Percentiles rank a stretch among this genome's conserved stretches.
Evolutionary conservation across 2,113 vertebrate genomes (phyloP).

Genomic region (Solea solea): DNA sequence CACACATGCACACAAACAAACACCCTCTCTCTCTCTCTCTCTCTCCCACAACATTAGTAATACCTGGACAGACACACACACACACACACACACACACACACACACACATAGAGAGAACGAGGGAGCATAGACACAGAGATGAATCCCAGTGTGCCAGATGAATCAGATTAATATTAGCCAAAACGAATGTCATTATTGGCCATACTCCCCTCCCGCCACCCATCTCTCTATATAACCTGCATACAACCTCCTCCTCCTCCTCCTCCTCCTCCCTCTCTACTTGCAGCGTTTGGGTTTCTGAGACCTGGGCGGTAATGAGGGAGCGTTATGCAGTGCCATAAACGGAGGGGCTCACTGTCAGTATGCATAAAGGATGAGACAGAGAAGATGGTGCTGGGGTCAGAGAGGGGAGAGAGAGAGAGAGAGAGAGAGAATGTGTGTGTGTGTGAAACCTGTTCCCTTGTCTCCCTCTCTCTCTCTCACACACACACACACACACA

Average conservation of each 20-base stretch:
- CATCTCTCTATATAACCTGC: slow-evolving; percentile 63
- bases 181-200: slow-evolving; percentile 91
- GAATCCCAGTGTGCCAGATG: slow-evolving; percentile 85
- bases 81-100: slow-evolving; percentile 18
- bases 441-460: slow-evolving; percentile 7
- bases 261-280: slow-evolving; percentile 68
- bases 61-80: slow-evolving; percentile 11
- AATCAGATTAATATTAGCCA: slow-evolving; percentile 94
- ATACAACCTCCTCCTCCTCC: background rate
- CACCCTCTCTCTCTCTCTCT: slow-evolving; percentile 4
- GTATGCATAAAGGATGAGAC: slow-evolving; percentile 95
- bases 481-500: slow-evolving; percentile 32
- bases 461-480: background rate
- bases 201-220: slow-evolving; percentile 76
- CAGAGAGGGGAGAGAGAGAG: slow-evolving; percentile 72
- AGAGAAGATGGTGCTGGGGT: slow-evolving; percentile 88
- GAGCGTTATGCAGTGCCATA: slow-evolving; percentile 94
- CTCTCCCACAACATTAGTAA: background rate
- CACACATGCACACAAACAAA: slow-evolving; percentile 16
- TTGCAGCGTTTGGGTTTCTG: slow-evolving; percentile 86
- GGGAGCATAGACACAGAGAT: slow-evolving; percentile 80
- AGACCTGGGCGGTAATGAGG: slow-evolving; percentile 94
- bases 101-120: slow-evolving; percentile 56
- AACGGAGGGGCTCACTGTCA: slow-evolving; percentile 91
- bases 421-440: background rate